A percentile compares a stretch with the other conserved stretches of the same genome.
Evolutionary conservation across 2,888 invertebrate species (phyloP).

Genomic region (Pyrrhia umbra): DNA sequence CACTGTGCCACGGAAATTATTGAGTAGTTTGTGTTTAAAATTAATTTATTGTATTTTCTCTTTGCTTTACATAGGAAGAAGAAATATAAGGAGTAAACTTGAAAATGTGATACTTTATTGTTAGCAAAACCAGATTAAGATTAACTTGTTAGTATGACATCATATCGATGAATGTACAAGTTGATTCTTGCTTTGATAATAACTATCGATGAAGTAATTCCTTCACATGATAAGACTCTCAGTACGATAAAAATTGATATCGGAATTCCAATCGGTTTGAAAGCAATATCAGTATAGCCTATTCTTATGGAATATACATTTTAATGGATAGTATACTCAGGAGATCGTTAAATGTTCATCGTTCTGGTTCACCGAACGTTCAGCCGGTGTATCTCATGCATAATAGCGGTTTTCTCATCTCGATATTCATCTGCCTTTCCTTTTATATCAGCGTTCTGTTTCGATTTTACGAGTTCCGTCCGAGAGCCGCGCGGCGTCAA

Average conservation of each 20-base stretch:
- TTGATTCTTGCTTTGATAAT: background rate
- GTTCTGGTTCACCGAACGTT: constrained; percentile 51
- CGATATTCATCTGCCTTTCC: constrained; percentile 85
- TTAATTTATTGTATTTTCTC: constrained; percentile 43
- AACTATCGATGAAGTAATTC: constrained; percentile 13
- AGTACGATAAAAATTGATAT: constrained; percentile 7
- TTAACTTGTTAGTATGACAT: constrained; percentile 11
- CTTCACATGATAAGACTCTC: constrained; percentile 10
- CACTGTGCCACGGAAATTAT: constrained; percentile 56
- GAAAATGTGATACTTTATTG: background rate
- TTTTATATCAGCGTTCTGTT: constrained; percentile 84
- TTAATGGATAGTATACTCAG: constrained; percentile 19
- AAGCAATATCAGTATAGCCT: constrained; percentile 4
- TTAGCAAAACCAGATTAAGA: constrained; percentile 17
- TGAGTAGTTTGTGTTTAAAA: constrained; percentile 57
- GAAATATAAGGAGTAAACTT: background rate
- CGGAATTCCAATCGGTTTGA: background rate
- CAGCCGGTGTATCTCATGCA: constrained; percentile 71
- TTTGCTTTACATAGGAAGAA: constrained; percentile 8
- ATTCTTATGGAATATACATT: constrained; percentile 7
- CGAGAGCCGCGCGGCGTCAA: constrained; percentile 77
- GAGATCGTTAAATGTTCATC: constrained; percentile 47
- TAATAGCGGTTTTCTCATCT: constrained; percentile 84
- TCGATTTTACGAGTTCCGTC: constrained; percentile 85
- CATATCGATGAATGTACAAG: constrained; percentile 6